Conservation (phyloP, 2,797 vertebrate species). For the Lepus oiostolus region DNA sequence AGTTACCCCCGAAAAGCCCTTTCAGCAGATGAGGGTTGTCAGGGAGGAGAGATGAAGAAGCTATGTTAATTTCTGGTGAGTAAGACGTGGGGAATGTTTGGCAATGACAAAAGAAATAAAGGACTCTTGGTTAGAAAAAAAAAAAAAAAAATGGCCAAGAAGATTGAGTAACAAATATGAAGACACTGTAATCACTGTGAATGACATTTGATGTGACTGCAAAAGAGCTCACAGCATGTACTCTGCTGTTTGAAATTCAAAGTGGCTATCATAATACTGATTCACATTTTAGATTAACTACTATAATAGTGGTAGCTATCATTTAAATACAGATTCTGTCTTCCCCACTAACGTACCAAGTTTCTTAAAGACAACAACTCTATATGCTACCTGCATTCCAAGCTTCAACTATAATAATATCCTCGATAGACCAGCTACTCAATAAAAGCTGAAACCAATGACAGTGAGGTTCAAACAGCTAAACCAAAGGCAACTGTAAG, state of each 20-base stretch:
- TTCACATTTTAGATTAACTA: slow-evolving; percentile 48
- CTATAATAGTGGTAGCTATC: not conserved
- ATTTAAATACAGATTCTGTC: not conserved
- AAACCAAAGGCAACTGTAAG: slow-evolving; percentile 9
- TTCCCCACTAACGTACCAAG: not conserved
- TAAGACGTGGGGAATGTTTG: slow-evolving; percentile 77
- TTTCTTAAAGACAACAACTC: slow-evolving; percentile 20
- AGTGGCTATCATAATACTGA: not conserved
- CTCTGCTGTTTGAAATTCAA: slow-evolving; percentile 42
- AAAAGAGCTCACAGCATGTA: not conserved
- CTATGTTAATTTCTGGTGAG: slow-evolving; percentile 78
- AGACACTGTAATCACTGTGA: slow-evolving; percentile 36
- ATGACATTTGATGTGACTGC: not conserved
- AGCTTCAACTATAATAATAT: not conserved
- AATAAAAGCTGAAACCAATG: not conserved
- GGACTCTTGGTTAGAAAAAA: slow-evolving; percentile 62
- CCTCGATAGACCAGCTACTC: not conserved
- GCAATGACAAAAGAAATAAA: slow-evolving; percentile 81
- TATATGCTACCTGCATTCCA: not conserved
- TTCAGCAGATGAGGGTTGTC: slow-evolving; percentile 71
- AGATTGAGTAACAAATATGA: not conserved
- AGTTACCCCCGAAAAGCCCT: slow-evolving; percentile 59
- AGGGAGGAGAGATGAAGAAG: slow-evolving; percentile 74
- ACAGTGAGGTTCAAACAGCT: not conserved
- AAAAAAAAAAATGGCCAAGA: not conserved